A percentile compares a stretch with the other conserved stretches of the same genome.
phyloP scores from a whole-genome alignment of 2,888 invertebrate species.

The Epistrophella euchroma region DNA sequence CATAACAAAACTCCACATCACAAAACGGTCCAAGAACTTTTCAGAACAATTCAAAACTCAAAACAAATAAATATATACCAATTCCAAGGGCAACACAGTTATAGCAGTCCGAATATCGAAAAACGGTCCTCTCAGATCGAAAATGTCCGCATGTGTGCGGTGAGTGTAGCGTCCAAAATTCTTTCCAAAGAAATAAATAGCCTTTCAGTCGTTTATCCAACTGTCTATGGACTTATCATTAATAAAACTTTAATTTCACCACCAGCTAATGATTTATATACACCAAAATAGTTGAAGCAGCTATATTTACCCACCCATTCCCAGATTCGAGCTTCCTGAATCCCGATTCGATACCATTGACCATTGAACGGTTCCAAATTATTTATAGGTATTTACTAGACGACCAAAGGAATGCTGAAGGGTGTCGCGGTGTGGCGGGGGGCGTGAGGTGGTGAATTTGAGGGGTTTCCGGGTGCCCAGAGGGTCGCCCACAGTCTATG shows the following conservation, averaged over 20 bases:
- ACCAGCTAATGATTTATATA: conserved; percentile 76
- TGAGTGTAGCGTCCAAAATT: conserved; percentile 55
- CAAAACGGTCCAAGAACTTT: conserved; percentile 50
- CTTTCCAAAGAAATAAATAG: conserved; percentile 73
- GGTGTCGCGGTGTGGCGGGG: background rate
- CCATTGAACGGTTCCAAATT: conserved; percentile 69
- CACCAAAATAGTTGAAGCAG: conserved; percentile 62
- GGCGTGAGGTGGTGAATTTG: conserved; percentile 1
- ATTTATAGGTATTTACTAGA: conserved; percentile 57
- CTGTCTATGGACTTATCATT: conserved; percentile 74
- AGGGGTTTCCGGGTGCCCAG: conserved; percentile 2
- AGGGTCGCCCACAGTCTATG: background rate
- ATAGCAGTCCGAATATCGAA: background rate
- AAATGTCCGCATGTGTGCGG: conserved; percentile 76
- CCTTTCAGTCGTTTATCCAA: conserved; percentile 71
- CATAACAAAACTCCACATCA: conserved; percentile 50
- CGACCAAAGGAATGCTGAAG: background rate
- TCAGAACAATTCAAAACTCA: conserved; percentile 71
- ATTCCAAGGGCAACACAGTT: background rate
- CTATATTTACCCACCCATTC: conserved; percentile 53
- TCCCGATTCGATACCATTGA: conserved; percentile 51
- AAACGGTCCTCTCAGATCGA: conserved; percentile 34
- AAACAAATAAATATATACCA: conserved; percentile 68
- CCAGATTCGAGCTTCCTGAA: background rate
- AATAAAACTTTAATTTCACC: conserved; percentile 76